These are phyloP conservation scores for Calliscelio sp. DNA, from an alignment of 2,888 invertebrate species.

Conservation along the genomic window DNA sequence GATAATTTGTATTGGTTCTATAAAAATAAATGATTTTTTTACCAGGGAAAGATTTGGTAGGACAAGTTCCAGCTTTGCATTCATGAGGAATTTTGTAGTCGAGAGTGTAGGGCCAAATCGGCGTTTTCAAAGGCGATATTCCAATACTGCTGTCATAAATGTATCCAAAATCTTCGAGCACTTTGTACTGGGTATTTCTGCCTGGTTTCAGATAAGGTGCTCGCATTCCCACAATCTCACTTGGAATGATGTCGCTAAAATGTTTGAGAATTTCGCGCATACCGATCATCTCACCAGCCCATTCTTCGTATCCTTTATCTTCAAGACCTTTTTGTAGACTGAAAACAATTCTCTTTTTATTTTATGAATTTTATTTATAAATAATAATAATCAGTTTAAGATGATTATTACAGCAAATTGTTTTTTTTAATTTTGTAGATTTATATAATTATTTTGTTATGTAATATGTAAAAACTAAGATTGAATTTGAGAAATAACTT, in stretches of 20 bases:
- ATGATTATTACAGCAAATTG: no score
- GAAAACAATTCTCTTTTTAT: neutral
- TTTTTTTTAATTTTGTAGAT: no score
- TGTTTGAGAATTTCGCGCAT: conserved; percentile 95
- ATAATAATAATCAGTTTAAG: no score
- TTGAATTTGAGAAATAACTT: conserved; percentile 85
- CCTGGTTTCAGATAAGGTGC: conserved; percentile 97
- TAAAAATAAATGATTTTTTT: conserved; percentile 1
- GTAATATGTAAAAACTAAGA: no score
- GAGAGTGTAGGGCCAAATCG: conserved; percentile 97
- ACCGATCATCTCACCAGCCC: conserved; percentile 97
- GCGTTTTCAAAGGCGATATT: conserved; percentile 92
- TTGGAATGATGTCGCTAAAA: conserved; percentile 93
- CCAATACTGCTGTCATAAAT: conserved; percentile 97
- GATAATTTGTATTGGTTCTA: neutral
- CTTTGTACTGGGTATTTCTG: conserved; percentile 96
- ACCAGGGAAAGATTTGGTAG: conserved; percentile 95
- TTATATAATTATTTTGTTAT: no score
- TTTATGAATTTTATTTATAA: neutral
- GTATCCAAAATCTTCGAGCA: conserved; percentile 96
- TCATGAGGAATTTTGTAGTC: conserved; percentile 97
- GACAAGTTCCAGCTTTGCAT: conserved; percentile 97
- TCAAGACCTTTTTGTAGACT: conserved; percentile 93
- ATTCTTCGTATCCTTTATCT: conserved; percentile 96
- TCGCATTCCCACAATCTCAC: conserved; percentile 94